phyloP scores from a whole-genome alignment of 1,140 invertebrate species.

The Bombyx mandarina region DNA sequence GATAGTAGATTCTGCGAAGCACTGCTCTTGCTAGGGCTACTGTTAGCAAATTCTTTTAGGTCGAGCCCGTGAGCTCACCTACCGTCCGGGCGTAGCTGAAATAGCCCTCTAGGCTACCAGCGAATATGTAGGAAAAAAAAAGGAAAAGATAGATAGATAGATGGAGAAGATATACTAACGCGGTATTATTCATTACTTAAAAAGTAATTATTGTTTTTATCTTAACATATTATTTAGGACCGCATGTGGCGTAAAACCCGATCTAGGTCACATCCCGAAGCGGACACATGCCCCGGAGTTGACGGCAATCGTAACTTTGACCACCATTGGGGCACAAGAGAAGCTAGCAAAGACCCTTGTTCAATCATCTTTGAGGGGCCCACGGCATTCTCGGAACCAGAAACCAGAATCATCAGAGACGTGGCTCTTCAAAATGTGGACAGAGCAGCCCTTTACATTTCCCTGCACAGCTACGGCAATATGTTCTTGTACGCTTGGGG shows the following conservation, averaged over 20 bases:
- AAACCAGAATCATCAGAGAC: slow-evolving; percentile 70
- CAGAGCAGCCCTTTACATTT: slow-evolving; percentile 76
- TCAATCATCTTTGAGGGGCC: slow-evolving; percentile 80
- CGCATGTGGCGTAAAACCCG: slow-evolving; percentile 72
- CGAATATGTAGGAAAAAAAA: too few relatives aligned
- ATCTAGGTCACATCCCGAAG: slow-evolving; percentile 27
- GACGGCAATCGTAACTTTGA: slow-evolving; percentile 76
- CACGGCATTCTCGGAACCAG: slow-evolving; percentile 81
- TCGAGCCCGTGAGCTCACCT: too few relatives aligned
- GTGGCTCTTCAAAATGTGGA: slow-evolving; percentile 63
- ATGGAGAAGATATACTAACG: too few relatives aligned
- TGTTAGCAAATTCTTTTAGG: too few relatives aligned
- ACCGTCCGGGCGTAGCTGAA: too few relatives aligned
- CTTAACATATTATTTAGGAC: slow-evolving; percentile 33
- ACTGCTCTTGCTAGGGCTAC: too few relatives aligned
- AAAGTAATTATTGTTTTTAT: too few relatives aligned
- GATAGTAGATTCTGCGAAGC: too few relatives aligned
- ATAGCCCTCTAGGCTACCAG: too few relatives aligned
- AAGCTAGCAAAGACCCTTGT: slow-evolving; percentile 75
- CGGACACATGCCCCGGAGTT: slow-evolving; percentile 61
- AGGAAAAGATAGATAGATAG: too few relatives aligned
- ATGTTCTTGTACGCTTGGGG: slow-evolving; percentile 84
- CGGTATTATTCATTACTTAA: too few relatives aligned
- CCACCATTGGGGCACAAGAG: slow-evolving; percentile 66
- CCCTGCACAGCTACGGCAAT: slow-evolving; percentile 79